These are phyloP conservation scores for Isurus oxyrinchus DNA, from an alignment of 2,113 vertebrate genomes.

Conservation along the genomic window DNA sequence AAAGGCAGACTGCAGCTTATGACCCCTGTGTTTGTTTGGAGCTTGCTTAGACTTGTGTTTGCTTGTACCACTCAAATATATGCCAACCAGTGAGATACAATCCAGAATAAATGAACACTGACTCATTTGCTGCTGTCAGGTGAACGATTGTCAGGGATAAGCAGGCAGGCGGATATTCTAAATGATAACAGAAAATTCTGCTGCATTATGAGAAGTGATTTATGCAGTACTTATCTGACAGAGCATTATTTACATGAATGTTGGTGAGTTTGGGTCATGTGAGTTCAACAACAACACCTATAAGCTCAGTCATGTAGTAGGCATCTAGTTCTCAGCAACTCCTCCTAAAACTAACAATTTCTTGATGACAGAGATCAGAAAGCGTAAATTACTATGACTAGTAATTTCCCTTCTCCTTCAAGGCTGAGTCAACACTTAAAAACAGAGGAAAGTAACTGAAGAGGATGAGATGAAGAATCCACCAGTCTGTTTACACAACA, in stretches of 20 bases:
- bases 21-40: not conserved
- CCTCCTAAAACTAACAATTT: not conserved
- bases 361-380: not conserved
- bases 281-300: not conserved
- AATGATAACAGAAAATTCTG: not conserved
- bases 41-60: not conserved
- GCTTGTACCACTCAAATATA: not conserved
- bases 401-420: not conserved
- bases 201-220: not conserved
- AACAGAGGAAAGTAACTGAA: not conserved
- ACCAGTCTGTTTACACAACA: not conserved
- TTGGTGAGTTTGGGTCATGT: not conserved
- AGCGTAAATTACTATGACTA: not conserved
- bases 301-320: not conserved
- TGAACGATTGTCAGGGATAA: not conserved
- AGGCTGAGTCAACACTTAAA: not conserved
- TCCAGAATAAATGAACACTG: not conserved
- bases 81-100: not conserved
- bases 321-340: not conserved
- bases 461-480: not conserved
- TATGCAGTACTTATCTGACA: not conserved
- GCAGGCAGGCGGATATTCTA: not conserved
- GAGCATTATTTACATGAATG: not conserved
- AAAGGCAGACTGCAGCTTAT: not conserved
- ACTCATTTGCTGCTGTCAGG: not conserved